Evolutionary conservation across 2,797 vertebrate genomes (phyloP), one percentile per base, ranked within the genome.

Genomic region (Epinephelus malabaricus): DNA sequence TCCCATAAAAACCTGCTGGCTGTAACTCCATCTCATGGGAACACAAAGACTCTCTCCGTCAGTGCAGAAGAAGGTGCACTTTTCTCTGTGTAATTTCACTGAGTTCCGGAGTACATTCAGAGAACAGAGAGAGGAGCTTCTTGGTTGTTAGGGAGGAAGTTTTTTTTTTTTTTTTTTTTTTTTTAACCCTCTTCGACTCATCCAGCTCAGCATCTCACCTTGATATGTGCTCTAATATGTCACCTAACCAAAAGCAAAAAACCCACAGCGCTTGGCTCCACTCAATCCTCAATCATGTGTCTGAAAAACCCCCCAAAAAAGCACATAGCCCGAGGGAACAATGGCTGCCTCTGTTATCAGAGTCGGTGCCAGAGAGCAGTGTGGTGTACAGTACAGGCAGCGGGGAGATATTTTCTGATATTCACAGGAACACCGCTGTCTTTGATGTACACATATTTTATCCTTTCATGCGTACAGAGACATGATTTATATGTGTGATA

Each of bases 191-290:
- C 34, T 68, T 78, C 51, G 73, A 80, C 62, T 81, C 84, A 74
- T 60, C 54, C 46, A 46, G 25, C 74, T 64, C 78, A 61, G 68
- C 65, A 3, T 69, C 78, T 80, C 76, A 78, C 77, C 77, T 85
- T 85, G 62, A 69, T 85, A 10, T 55, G 21, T 2, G 49, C 69
- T 65, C 45, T 30, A 43, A 70, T 70, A 73, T 74, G 77, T 77
- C 78, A 73, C 76, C 65, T 71, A 25, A 74, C 74, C 69, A 53
- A 73, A 73, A 69, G 78, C 71, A 63, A 83, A 65, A 54, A 40
- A 47, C n/a, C 46, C 60, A 63, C 62, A 21, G 69, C 43, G 45
- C 49, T 23, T 0, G 25, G 69, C 56, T 73, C 43, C 54, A n/a
- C 59, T 83, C 78, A 12, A 4, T 76, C 74, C 59, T 83, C 78